Evolutionary conservation across 1,140 invertebrate genomes (phyloP).

Genomic region (Diorhabda elongata): DNA sequence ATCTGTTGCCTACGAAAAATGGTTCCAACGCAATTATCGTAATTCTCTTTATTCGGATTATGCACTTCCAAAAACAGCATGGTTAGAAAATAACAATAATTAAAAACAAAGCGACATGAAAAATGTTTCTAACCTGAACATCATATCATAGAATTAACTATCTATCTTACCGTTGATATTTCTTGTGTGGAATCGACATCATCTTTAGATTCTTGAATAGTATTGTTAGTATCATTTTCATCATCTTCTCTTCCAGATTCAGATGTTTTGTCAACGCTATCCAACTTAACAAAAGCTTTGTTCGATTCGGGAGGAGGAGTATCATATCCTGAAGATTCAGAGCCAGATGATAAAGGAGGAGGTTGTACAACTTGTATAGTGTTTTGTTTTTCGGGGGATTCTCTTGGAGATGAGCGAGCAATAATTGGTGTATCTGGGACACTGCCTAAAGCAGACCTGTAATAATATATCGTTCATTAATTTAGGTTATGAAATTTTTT

Average conservation of each 20-base stretch:
- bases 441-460: constrained; percentile 7
- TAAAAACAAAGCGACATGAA: too few relatives aligned
- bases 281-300: constrained; percentile 31
- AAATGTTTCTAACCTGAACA: too few relatives aligned
- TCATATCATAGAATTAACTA: too few relatives aligned
- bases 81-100: too few relatives aligned
- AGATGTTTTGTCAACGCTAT: constrained; percentile 25
- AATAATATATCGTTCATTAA: not conserved
- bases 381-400: not conserved
- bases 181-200: not conserved
- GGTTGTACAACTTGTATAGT: not conserved
- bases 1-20: too few relatives aligned
- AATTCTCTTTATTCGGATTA: too few relatives aligned
- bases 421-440: not conserved
- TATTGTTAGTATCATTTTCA: constrained; percentile 18
- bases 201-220: not conserved
- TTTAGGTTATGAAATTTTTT: not conserved
- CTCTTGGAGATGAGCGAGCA: constrained; percentile 8
- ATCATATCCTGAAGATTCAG: constrained; percentile 45
- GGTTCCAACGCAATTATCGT: too few relatives aligned
- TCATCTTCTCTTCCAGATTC: constrained; percentile 13
- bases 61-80: too few relatives aligned
- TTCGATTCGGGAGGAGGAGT: constrained; percentile 37
- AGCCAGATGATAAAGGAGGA: constrained; percentile 35
- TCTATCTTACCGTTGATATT: constrained; percentile 8